Base-by-base conservation (phyloP, 1,140 invertebrate species). In the Panagrolaimus sp. region DNA sequence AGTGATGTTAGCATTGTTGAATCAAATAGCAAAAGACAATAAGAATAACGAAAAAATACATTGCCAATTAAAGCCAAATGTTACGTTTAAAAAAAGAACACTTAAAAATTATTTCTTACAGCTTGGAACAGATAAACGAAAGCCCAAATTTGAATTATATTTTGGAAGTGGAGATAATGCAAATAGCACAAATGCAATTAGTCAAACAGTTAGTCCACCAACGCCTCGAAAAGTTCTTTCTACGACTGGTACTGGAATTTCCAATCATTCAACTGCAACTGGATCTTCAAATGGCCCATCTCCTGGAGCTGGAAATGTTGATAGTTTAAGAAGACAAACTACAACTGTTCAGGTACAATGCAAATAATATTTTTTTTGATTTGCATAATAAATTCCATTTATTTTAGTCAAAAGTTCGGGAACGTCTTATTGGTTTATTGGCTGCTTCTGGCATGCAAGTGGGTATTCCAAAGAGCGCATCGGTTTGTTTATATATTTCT, bases 371-470 rank as follows among this genome's bases (percentile, higher is more conserved):
- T 4, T 38, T 2, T 7, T 38, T 4, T 4, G 7, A 57, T 27
- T 9, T 57, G 14, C 20, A 38, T 7, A 38, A 38, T 57, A n/a
- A n/a, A n/a, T 20, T 5, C n/a, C 20, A 13, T 42, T 14, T n/a
- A n/a, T 78, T 63, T 1, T 31, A 66, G 64, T 64, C 57, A 20
- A 47, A 72, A 16, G 93, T 96, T 16, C 86, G 95, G 70, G 95
- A 98, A 83, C 92, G 92, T 78, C 86, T 98, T 27, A 92, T 98
- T 9, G 95, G 93, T 84, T 86, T 98, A 27, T 84, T 98, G 51
- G 96, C 93, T 46, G 93, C 93, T 7, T 98, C 93, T 83, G 96
- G 96, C 0, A 92, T 97, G 84, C 87, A 92, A 69, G 93, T 96
- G 48, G 82, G 87, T 46, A 87, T 97, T 70, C 93, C 93, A 44